These are phyloP conservation scores for Menura novaehollandiae DNA, from an alignment of 2,113 vertebrate species.

Conservation along the genomic window DNA sequence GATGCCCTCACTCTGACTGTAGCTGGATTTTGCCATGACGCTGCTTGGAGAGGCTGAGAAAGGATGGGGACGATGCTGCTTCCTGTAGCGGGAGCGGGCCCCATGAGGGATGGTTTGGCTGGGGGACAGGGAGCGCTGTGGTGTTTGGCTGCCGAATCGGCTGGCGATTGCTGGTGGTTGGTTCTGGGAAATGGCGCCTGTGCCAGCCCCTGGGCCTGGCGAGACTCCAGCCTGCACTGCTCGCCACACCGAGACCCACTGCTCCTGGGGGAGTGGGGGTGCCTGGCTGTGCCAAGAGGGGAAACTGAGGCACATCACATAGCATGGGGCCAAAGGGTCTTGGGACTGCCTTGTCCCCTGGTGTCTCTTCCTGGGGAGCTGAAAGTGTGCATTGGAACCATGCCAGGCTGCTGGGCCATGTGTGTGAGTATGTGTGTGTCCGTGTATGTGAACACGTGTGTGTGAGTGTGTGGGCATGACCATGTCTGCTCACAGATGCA, in stretches of 20 bases:
- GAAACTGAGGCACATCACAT: not conserved
- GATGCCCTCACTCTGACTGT: rapidly evolving
- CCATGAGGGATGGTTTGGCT: not conserved
- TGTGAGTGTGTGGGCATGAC: not conserved
- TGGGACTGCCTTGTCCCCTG: not conserved
- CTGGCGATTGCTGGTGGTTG: not conserved
- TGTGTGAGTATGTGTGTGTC: not conserved
- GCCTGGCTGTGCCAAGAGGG: not conserved
- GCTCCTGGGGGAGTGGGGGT: not conserved
- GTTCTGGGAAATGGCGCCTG: not conserved
- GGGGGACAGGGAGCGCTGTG: not conserved
- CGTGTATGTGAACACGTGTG: not conserved
- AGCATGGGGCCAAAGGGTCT: rapidly evolving
- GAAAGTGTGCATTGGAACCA: not conserved
- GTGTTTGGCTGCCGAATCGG: not conserved
- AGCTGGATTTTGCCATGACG: not conserved
- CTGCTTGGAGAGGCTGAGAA: not conserved
- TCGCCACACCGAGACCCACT: rapidly evolving
- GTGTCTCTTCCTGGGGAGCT: not conserved
- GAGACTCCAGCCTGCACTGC: not conserved
- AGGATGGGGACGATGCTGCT: not conserved
- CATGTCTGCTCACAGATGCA: not conserved
- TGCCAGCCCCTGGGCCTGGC: not conserved
- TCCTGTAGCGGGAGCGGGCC: not conserved
- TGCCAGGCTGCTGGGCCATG: not conserved